Evolutionary conservation across 2,797 vertebrate genomes (phyloP).

Genomic region (Acipenser ruthenus): DNA sequence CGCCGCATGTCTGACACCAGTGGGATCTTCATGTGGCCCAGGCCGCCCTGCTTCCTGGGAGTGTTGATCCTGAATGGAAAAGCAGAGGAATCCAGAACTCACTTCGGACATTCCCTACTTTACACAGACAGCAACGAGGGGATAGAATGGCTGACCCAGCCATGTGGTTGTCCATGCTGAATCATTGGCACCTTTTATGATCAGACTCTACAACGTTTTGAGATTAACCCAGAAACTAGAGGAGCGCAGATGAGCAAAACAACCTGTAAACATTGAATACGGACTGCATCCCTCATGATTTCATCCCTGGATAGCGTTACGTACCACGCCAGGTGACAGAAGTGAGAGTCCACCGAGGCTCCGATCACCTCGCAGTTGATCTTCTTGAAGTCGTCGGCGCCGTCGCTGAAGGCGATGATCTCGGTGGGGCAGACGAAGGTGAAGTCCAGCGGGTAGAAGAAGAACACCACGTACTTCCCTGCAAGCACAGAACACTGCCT

Average conservation of each 20-base stretch:
- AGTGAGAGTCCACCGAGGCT: conserved; percentile 92
- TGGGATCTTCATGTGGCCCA: conserved; percentile 88
- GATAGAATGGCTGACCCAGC: no score
- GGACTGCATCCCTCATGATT: no score
- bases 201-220: no score
- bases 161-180: no score
- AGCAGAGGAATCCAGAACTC: not conserved
- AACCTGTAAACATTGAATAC: no score
- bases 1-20: conserved; percentile 78
- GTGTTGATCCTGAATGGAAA: conserved; percentile 72
- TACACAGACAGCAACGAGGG: no score
- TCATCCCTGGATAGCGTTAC: no score
- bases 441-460: conserved; percentile 97
- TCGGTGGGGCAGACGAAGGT: conserved; percentile 97
- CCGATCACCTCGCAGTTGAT: conserved; percentile 89
- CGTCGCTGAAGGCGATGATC: conserved; percentile 94
- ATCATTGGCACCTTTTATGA: no score
- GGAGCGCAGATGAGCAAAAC: no score
- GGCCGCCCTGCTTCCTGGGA: conserved; percentile 83
- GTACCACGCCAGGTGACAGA: conserved; percentile 91
- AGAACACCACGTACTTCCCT: conserved; percentile 83
- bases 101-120: no score
- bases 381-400: conserved; percentile 83
- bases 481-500: not conserved
- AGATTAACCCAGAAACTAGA: no score